Conservation (phyloP, 2,113 vertebrate species). For the Nothobranchius kuhntae region DNA sequence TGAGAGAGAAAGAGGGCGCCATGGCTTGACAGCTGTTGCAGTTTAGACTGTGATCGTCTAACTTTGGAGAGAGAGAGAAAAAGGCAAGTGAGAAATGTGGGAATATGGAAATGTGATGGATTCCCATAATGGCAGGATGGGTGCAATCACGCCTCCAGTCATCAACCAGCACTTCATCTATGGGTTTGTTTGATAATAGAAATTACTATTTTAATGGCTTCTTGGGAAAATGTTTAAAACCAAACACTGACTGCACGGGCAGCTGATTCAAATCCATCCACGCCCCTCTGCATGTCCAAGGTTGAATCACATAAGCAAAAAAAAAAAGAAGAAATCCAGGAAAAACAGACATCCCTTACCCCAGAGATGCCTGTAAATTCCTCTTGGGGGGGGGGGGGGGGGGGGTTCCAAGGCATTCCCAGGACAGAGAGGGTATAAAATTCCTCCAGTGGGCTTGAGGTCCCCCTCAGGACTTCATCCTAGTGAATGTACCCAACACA, state of each 20-base stretch:
- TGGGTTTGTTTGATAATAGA: background rate
- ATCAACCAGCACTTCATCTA: background rate
- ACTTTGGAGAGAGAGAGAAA: slow-evolving; percentile 26
- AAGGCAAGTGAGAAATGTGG: background rate
- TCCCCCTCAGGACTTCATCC: background rate
- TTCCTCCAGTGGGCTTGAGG: background rate
- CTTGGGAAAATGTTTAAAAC: background rate
- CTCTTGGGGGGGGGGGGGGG: background rate
- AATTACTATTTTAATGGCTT: too few species aligned
- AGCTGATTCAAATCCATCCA: background rate
- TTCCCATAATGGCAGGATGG: slow-evolving; percentile 30
- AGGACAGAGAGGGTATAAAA: background rate
- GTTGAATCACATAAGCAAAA: background rate
- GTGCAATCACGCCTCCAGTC: slow-evolving; percentile 22
- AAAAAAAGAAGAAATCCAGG: background rate
- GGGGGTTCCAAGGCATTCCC: background rate
- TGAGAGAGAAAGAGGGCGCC: slow-evolving; percentile 36
- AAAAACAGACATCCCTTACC: background rate
- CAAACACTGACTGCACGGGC: background rate
- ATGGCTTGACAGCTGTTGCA: slow-evolving; percentile 56
- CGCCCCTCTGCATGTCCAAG: background rate
- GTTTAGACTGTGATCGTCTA: slow-evolving; percentile 31
- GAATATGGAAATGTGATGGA: slow-evolving; percentile 31
- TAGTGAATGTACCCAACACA: background rate
- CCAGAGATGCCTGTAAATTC: background rate